These are phyloP conservation scores for Drosophila silvestris DNA, from an alignment of 2,888 invertebrate genomes.

Conservation along the genomic window DNA sequence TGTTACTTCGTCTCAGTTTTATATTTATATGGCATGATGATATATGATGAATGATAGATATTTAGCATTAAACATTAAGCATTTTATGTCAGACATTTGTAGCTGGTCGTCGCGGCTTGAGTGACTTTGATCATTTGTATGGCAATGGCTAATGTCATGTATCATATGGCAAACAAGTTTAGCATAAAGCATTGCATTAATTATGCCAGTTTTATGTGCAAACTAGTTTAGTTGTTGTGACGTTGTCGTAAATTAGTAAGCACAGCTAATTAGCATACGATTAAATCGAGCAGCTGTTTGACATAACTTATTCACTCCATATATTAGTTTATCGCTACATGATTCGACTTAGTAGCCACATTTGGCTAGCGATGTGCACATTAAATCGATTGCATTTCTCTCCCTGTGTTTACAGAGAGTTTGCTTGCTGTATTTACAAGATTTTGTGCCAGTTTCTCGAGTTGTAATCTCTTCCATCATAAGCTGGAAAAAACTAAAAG, in stretches of 20 bases:
- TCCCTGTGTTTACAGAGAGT: constrained; percentile 14
- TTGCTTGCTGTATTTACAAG: constrained; percentile 23
- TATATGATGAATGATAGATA: constrained; percentile 17
- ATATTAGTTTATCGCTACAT: background rate
- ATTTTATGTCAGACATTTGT: constrained; percentile 5
- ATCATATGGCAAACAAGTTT: constrained; percentile 42
- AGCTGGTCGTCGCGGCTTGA: constrained; percentile 7
- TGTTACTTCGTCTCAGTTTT: constrained; percentile 32
- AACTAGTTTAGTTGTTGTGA: constrained; percentile 44
- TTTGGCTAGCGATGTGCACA: background rate
- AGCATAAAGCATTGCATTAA: constrained; percentile 48
- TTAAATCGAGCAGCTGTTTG: constrained; percentile 21
- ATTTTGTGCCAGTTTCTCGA: constrained; percentile 48
- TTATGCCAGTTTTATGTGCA: constrained; percentile 44
- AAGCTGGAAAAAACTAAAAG: background rate
- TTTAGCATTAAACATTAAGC: background rate
- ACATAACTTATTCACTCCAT: background rate
- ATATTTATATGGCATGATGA: constrained; percentile 30
- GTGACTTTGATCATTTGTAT: constrained; percentile 42
- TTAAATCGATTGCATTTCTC: constrained; percentile 7
- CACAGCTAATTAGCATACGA: constrained; percentile 43
- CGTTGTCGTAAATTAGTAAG: constrained; percentile 43
- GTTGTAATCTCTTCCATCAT: constrained; percentile 40
- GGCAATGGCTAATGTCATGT: constrained; percentile 34
- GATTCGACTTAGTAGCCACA: background rate